These are phyloP conservation scores for Neoseiulus cucumeris DNA, from an alignment of 1,140 invertebrate genomes.

Conservation along the genomic window DNA sequence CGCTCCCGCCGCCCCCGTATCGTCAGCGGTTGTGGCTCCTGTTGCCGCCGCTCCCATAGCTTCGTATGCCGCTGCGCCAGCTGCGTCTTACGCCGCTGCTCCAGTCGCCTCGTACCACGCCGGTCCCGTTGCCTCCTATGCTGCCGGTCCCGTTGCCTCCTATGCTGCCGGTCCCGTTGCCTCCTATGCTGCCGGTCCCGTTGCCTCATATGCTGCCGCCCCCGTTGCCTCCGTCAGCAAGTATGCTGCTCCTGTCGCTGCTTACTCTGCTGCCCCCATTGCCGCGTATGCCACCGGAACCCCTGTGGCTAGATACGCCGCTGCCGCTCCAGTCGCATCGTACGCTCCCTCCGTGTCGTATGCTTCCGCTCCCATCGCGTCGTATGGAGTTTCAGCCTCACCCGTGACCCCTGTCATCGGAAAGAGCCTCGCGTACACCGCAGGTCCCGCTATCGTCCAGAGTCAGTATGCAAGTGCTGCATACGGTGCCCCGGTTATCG, in stretches of 20 bases:
- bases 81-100: background rate
- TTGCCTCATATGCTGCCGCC: background rate
- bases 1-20: background rate
- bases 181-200: background rate
- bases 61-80: background rate
- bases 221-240: background rate
- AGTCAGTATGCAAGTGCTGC: background rate
- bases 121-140: background rate
- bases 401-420: background rate
- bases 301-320: background rate
- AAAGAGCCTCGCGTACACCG: background rate
- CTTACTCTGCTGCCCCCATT: background rate
- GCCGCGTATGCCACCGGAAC: background rate
- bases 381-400: background rate
- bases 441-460: background rate
- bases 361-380: background rate
- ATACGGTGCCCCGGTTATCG: background rate
- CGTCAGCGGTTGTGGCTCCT: background rate
- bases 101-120: background rate
- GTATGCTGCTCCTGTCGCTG: background rate
- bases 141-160: background rate
- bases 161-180: background rate
- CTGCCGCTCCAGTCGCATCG: background rate
- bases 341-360: background rate
- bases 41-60: background rate